Conservation (phyloP, 2,113 vertebrate genomes). For the Eubucco bourcierii region DNA sequence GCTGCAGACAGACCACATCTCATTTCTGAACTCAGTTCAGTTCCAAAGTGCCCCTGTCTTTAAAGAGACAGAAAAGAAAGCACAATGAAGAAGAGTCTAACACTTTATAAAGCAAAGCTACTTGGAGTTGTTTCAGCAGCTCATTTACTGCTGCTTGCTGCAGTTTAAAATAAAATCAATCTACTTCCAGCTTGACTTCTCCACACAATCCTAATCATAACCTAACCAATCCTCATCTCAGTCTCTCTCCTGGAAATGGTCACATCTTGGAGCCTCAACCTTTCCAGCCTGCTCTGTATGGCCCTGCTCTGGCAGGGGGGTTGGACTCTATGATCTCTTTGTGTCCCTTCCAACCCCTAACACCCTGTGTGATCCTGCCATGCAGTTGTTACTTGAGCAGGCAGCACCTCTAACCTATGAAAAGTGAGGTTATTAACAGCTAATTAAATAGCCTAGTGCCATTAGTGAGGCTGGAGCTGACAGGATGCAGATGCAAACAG, state of each 20-base stretch:
- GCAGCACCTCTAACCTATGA: neutral
- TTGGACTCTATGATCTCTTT: too few species aligned
- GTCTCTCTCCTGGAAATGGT: neutral
- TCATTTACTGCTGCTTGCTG: neutral
- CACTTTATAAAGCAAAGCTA: neutral
- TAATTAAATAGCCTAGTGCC: neutral
- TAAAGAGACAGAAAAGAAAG: neutral
- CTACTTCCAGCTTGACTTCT: neutral
- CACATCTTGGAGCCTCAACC: neutral
- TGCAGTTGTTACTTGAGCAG: neutral
- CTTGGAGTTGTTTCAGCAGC: neutral
- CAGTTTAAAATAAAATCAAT: neutral
- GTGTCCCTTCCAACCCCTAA: too few species aligned
- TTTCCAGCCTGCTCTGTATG: neutral
- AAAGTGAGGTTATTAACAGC: neutral
- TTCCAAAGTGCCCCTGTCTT: neutral
- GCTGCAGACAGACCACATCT: neutral
- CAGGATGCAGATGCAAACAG: slow-evolving; percentile 16
- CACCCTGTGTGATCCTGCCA: neutral
- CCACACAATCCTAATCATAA: neutral
- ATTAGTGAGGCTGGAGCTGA: slow-evolving; percentile 8
- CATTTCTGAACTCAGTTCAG: neutral
- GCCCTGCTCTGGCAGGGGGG: neutral
- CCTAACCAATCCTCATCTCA: too few species aligned
- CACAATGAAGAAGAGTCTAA: neutral